These are phyloP conservation scores for Meloidogyne exigua DNA, from an alignment of 1,140 invertebrate genomes.

Conservation along the genomic window DNA sequence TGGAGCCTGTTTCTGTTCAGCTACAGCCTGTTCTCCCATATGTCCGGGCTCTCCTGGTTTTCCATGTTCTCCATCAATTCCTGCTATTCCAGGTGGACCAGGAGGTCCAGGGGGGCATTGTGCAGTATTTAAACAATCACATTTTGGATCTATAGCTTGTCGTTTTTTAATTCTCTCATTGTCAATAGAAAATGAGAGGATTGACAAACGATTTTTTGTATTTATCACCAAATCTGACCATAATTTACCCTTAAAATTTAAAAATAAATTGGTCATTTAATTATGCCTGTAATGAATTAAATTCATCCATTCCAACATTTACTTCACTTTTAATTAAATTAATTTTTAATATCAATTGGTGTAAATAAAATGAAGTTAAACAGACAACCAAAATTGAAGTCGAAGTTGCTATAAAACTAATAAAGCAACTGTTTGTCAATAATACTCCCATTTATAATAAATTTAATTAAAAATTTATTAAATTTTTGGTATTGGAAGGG, in stretches of 20 bases:
- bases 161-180: background rate
- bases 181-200: background rate
- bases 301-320: constrained; percentile 10
- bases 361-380: constrained; percentile 9
- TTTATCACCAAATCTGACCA: constrained; percentile 15
- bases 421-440: background rate
- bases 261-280: background rate
- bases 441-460: too few relatives aligned
- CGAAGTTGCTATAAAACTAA: background rate
- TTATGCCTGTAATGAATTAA: constrained; percentile 8
- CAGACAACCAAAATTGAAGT: background rate
- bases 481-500: too few relatives aligned
- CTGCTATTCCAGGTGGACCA: background rate
- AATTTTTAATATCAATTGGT: constrained; percentile 14
- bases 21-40: background rate
- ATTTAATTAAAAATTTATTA: too few relatives aligned
- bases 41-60: constrained; percentile 8
- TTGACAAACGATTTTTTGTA: background rate
- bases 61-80: constrained; percentile 12
- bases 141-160: background rate
- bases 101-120: constrained; percentile 14
- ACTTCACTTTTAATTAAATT: constrained; percentile 11
- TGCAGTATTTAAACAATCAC: constrained; percentile 18
- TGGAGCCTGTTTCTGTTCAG: background rate
- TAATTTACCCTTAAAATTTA: constrained; percentile 9